phyloP scores from a whole-genome alignment of 2,888 invertebrate species.

The Salpingus planirostris region DNA sequence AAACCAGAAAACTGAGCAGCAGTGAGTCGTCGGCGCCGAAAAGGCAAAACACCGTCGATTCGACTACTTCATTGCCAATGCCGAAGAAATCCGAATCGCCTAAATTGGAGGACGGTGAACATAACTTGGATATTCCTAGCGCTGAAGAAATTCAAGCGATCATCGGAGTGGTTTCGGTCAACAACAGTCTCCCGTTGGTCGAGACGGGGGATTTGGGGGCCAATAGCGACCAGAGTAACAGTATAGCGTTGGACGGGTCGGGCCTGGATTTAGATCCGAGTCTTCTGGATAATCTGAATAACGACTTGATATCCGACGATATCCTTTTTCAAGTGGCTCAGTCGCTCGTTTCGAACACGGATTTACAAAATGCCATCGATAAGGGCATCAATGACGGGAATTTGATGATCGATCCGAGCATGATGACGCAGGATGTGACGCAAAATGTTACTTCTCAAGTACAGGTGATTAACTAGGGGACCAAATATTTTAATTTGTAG shows the following conservation, averaged over 20 bases:
- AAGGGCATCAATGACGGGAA: constrained; percentile 45
- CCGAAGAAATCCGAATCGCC: constrained; percentile 1
- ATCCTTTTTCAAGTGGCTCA: constrained; percentile 66
- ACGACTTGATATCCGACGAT: constrained; percentile 62
- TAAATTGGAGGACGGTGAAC: constrained; percentile 1
- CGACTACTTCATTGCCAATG: too few relatives aligned
- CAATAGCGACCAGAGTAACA: constrained; percentile 24
- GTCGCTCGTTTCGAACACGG: constrained; percentile 54
- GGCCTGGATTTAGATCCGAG: constrained; percentile 53
- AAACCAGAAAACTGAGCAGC: constrained; percentile 3
- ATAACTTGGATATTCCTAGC: constrained; percentile 22
- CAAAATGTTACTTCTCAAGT: too few relatives aligned
- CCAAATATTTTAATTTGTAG: too few relatives aligned
- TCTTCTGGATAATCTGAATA: constrained; percentile 50
- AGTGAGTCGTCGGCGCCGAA: neutral
- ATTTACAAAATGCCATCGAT: constrained; percentile 63
- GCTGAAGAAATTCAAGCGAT: constrained; percentile 35
- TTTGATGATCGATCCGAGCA: constrained; percentile 33
- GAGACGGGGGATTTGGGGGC: constrained; percentile 15
- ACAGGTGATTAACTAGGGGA: too few relatives aligned
- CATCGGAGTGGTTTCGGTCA: constrained; percentile 28
- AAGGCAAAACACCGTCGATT: neutral
- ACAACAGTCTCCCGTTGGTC: constrained; percentile 27
- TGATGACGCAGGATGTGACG: constrained; percentile 22
- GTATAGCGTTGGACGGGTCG: constrained; percentile 46